phyloP scores from a whole-genome alignment of 2,113 vertebrate species.

The Ptychochromis oligacanthus region DNA sequence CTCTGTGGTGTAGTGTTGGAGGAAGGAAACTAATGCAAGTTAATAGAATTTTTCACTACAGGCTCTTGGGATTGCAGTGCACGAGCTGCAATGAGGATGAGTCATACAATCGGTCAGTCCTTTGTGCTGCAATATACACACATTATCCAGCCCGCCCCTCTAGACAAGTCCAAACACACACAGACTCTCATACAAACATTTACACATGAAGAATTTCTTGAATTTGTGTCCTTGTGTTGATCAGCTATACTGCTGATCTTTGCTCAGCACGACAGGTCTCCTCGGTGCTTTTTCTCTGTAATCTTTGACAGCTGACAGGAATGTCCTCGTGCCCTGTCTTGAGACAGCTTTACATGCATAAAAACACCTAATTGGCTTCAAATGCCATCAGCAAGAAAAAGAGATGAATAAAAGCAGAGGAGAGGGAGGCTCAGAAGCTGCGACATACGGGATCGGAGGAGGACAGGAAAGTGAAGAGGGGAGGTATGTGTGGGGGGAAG shows the following conservation, averaged over 20 bases:
- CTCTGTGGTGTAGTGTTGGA: constrained; percentile 31
- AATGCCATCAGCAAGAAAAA: constrained; percentile 49
- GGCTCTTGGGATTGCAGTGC: constrained; percentile 54
- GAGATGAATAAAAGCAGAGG: constrained; percentile 7
- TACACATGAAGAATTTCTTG: constrained; percentile 17
- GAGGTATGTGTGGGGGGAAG: neutral
- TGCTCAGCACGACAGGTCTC: constrained; percentile 28
- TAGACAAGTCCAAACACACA: constrained; percentile 21
- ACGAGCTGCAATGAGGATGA: constrained; percentile 62
- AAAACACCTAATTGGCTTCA: constrained; percentile 66
- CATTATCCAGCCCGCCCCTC: constrained; percentile 49
- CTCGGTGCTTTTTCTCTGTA: constrained; percentile 15
- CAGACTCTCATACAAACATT: constrained; percentile 17
- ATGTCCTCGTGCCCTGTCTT: constrained; percentile 20
- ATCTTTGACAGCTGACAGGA: constrained; percentile 35
- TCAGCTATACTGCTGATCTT: constrained; percentile 52
- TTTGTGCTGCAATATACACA: constrained; percentile 67
- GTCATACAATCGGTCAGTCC: constrained; percentile 63
- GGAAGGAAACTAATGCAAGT: constrained; percentile 64
- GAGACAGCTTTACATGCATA: constrained; percentile 32
- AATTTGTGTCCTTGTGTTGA: constrained; percentile 30
- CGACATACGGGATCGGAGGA: neutral
- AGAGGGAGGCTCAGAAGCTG: neutral
- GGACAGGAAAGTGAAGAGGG: neutral
- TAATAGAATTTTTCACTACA: constrained; percentile 64